Percentiles rank a stretch among this genome's conserved stretches.
Evolutionary conservation across 1,140 invertebrate species (phyloP).

Genomic region (Sesamia nonagrioides): DNA sequence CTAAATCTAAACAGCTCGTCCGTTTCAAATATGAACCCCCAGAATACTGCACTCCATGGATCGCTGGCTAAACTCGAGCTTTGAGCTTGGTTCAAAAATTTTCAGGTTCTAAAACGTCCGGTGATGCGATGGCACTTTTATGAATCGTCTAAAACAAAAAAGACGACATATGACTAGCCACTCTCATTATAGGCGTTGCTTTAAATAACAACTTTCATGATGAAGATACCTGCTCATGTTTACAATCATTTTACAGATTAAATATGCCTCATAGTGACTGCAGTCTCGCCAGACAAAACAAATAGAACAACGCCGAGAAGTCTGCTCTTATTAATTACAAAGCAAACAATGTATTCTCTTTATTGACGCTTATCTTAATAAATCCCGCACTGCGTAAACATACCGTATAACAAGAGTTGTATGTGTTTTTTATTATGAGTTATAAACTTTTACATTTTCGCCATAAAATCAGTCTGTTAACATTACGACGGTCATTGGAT

Average conservation of each 20-base stretch:
- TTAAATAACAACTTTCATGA: background rate
- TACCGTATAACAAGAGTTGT: background rate
- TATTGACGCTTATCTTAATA: constrained; percentile 3
- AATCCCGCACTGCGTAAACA: constrained; percentile 6
- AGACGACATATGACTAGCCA: no score
- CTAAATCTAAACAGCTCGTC: no score
- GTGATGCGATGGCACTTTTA: no score
- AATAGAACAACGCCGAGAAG: background rate
- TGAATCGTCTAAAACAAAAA: no score
- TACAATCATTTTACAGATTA: no score
- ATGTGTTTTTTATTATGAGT: background rate
- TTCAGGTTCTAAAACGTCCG: no score
- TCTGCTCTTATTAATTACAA: constrained; percentile 4
- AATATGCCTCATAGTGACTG: background rate
- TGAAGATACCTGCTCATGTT: background rate
- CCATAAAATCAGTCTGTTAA: background rate
- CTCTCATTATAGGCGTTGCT: no score
- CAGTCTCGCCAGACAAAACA: background rate
- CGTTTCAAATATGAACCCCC: no score
- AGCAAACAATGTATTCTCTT: background rate
- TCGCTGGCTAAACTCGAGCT: no score
- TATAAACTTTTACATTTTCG: background rate
- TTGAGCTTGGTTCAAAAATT: no score
- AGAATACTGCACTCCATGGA: no score
- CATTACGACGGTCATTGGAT: background rate